Percentiles rank a stretch among this genome's conserved stretches.
These are phyloP conservation scores for Eospalax fontanierii DNA, from an alignment of 2,797 vertebrate species.

Conservation along the genomic window DNA sequence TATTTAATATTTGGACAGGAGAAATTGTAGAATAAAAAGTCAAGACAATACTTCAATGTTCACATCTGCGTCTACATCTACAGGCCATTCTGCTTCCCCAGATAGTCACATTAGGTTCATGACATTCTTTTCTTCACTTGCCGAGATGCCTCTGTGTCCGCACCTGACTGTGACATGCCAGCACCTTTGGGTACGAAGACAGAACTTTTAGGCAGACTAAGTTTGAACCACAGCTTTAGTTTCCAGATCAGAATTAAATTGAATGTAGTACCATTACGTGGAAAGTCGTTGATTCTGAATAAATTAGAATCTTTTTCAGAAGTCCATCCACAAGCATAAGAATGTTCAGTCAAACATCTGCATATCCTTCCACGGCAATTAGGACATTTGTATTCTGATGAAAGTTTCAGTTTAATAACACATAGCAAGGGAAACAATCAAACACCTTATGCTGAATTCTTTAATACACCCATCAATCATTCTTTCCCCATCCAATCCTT, in stretches of 20 bases:
- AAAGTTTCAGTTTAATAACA: background rate
- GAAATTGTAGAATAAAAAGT: background rate
- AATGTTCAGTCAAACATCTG: background rate
- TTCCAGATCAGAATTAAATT: background rate
- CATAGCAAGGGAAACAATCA: background rate
- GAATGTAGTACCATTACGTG: background rate
- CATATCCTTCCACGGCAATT: background rate
- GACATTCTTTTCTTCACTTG: background rate
- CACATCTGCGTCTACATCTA: conserved; percentile 19
- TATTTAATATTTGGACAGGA: background rate
- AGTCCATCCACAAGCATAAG: background rate
- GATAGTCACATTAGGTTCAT: background rate
- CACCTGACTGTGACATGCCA: no score
- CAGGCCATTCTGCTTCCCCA: background rate
- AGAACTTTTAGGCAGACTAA: conserved; percentile 8
- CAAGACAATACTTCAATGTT: conserved; percentile 53
- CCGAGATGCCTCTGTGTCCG: background rate
- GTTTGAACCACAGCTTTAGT: background rate
- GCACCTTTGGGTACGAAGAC: background rate
- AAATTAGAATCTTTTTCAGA: conserved; percentile 54
- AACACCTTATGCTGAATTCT: background rate
- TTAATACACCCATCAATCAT: background rate
- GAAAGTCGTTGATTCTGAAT: conserved; percentile 34
- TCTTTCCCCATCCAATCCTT: background rate
- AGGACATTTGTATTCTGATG: background rate